Conservation (phyloP, 1,140 invertebrate species). For the Aphaenogaster rudis region DNA sequence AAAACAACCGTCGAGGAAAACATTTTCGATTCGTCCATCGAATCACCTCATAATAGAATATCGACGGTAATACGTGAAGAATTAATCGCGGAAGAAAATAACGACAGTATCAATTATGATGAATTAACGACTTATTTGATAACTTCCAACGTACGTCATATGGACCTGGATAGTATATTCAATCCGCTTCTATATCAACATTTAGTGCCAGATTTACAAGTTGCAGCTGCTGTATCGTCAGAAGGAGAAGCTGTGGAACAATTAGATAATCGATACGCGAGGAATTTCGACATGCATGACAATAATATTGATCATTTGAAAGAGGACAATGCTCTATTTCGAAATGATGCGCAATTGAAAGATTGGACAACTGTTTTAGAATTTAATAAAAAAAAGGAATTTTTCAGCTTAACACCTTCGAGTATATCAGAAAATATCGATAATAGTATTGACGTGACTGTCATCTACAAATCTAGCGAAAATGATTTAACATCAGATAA, state of each 20-base stretch:
- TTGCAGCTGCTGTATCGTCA: constrained; percentile 58
- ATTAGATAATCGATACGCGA: constrained; percentile 81
- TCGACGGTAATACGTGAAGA: constrained; percentile 82
- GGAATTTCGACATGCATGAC: constrained; percentile 76
- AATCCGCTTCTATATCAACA: constrained; percentile 83
- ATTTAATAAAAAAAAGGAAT: constrained; percentile 60
- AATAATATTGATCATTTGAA: constrained; percentile 73
- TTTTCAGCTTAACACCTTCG: constrained; percentile 74
- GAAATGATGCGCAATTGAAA: constrained; percentile 45
- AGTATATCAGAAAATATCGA: constrained; percentile 78
- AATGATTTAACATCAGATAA: constrained; percentile 76
- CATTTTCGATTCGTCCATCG: background rate
- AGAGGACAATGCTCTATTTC: constrained; percentile 48
- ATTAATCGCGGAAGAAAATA: constrained; percentile 80
- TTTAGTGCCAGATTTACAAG: constrained; percentile 78
- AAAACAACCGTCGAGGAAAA: background rate
- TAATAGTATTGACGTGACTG: constrained; percentile 76
- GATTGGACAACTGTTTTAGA: constrained; percentile 34
- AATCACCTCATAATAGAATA: constrained; percentile 74
- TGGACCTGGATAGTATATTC: constrained; percentile 77
- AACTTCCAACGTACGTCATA: constrained; percentile 81
- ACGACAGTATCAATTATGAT: constrained; percentile 75
- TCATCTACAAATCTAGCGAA: constrained; percentile 75
- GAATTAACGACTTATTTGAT: constrained; percentile 82
- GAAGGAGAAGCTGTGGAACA: constrained; percentile 80